phyloP scores from a whole-genome alignment of 2,888 invertebrate genomes.

The Cataglyphis livida region DNA sequence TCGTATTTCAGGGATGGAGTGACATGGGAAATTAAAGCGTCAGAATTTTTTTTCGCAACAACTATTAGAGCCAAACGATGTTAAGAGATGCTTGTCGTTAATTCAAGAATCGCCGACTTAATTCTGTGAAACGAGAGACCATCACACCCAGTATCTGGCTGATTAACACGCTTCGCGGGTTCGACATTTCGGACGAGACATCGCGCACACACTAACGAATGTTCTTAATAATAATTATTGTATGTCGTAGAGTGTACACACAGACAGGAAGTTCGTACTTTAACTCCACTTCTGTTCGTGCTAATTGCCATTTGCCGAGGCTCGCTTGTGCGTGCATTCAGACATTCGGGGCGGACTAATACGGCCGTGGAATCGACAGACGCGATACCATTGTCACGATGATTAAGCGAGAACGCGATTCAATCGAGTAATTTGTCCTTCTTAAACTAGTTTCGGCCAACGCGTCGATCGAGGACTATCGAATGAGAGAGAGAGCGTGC shows the following conservation, averaged over 20 bases:
- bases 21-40: neutral
- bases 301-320: constrained; percentile 63
- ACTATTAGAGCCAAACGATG: neutral
- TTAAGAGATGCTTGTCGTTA: neutral
- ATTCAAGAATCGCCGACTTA: neutral
- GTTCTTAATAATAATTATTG: constrained; percentile 67
- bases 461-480: neutral
- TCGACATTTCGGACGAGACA: constrained; percentile 46
- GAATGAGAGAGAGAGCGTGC: neutral
- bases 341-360: constrained; percentile 46
- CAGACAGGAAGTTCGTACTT: constrained; percentile 74
- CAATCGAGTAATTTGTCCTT: neutral
- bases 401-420: neutral
- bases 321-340: constrained; percentile 38
- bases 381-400: constrained; percentile 29
- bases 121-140: constrained; percentile 64
- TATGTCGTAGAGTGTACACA: constrained; percentile 63
- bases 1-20: neutral
- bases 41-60: neutral
- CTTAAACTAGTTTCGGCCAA: neutral
- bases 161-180: constrained; percentile 56
- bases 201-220: constrained; percentile 7
- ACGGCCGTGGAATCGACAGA: constrained; percentile 21
- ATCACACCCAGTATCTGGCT: constrained; percentile 61
- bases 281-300: constrained; percentile 63